Base-by-base conservation (phyloP, 2,888 invertebrate genomes). In the Cataglyphis altisquamis region DNA sequence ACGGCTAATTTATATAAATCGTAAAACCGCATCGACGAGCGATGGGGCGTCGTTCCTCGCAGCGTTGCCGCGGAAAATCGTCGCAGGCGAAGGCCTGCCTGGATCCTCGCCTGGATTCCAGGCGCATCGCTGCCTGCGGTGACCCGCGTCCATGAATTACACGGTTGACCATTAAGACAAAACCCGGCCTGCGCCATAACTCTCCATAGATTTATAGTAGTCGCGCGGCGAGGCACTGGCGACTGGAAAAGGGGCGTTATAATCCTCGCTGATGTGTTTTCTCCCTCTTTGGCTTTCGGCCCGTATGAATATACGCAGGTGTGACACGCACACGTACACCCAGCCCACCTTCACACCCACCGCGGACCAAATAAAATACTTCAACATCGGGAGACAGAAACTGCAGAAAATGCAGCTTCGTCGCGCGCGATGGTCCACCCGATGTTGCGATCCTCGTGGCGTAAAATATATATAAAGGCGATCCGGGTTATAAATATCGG, bases 151-250 rank as follows among this genome's bases (percentile, higher is more conserved):
- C 89, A 92, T 91, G 92, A 93, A 93, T 94, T 91, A 92, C 92
- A 92, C 92, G 91, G 90, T 91, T 91, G 93, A 93, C 94, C 93
- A 93, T 94, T 94, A 93, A 93, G 93, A 94, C 94, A 93, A 94
- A 93, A 93, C 91, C 93, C 88, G 91, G 90, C 88, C 88, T 89
- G 90, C 91, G 92, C 93, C 92, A 92, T 94, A 94, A 94, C 92
- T 94, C 93, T 92, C 90, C 90, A 92, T 93, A 90, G 94, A 94
- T 94, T 94, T 94, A 94, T 94, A 92, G 94, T 91, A 90, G 91
- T 88, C 91, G 88, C 75, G 91, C 74, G 73, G 63, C 39, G 63
- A 84, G 85, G 85, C 84, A 60, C 82, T 84, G 68, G 32, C 25
- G 55, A 41, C 15, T 68, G 88, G 83, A 82, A 86, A 87, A 82